These are phyloP conservation scores for Rhabdomys dilectus DNA, from an alignment of 2,113 vertebrate species.

Conservation along the genomic window DNA sequence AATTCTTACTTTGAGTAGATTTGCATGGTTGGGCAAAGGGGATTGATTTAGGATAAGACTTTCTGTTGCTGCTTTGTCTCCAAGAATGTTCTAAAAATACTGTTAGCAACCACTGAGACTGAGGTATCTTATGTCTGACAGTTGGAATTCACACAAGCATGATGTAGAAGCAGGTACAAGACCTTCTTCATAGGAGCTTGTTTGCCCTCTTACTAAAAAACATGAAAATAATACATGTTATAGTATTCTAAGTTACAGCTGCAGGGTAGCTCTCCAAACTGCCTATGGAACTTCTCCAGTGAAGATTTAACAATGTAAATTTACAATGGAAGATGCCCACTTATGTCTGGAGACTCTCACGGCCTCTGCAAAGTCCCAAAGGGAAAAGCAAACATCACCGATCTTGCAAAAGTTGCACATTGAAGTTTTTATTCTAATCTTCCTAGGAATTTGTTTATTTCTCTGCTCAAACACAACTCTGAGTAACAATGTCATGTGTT, in stretches of 20 bases:
- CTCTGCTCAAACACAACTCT: background rate
- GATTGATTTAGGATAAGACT: background rate
- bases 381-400: background rate
- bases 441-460: background rate
- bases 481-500: background rate
- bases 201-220: constrained; percentile 5
- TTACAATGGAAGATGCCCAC: constrained; percentile 31
- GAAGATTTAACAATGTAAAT: background rate
- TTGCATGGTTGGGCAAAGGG: background rate
- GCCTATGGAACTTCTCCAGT: background rate
- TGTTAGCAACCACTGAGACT: background rate
- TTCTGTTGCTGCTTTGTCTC: background rate
- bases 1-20: constrained; percentile 2
- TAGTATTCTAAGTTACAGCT: background rate
- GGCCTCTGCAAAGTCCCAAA: background rate
- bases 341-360: background rate
- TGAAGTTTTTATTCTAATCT: background rate
- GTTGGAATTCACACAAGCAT: background rate
- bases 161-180: background rate
- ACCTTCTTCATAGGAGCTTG: background rate
- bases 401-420: background rate
- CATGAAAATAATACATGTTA: background rate
- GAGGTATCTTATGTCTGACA: background rate
- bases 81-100: background rate
- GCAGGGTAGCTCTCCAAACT: background rate